A percentile compares a stretch with the other conserved stretches of the same genome.
phyloP scores from a whole-genome alignment of 2,797 vertebrate species.

The Phylloscopus collybita region DNA sequence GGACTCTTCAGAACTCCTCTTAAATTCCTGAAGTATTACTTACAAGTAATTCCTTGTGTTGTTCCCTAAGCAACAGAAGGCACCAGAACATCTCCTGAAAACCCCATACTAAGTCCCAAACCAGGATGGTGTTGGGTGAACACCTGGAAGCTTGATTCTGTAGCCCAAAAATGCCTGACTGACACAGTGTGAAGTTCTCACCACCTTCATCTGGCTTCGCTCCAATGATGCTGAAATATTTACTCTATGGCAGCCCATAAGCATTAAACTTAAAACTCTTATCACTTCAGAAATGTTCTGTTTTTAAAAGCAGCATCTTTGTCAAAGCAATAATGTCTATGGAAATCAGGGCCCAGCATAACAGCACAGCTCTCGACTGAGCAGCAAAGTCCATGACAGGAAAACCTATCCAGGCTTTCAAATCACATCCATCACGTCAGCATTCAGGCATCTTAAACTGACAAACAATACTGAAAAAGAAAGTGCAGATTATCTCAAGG shows the following conservation, averaged over 20 bases:
- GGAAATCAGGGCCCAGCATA: conserved; percentile 14
- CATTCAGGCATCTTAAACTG: conserved; percentile 31
- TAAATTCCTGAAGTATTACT: neutral
- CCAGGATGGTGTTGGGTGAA: neutral
- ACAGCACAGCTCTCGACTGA: neutral
- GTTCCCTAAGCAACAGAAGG: neutral
- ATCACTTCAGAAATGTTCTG: neutral
- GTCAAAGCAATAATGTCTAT: conserved; percentile 13
- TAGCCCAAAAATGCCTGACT: neutral
- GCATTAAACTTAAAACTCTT: neutral
- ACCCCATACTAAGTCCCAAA: neutral
- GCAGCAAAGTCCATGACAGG: neutral
- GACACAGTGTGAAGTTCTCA: neutral
- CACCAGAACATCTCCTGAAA: neutral
- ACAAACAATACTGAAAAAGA: conserved; percentile 52
- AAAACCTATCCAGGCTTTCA: conserved; percentile 38
- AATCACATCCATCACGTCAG: neutral
- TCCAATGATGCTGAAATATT: neutral
- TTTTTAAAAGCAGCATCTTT: conserved; percentile 37
- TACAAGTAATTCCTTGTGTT: neutral
- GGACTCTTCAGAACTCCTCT: neutral
- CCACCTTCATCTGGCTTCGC: neutral
- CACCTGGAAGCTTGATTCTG: neutral
- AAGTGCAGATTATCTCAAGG: conserved; percentile 44
- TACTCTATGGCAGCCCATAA: neutral